These are phyloP conservation scores for Whitmania pigra DNA, from an alignment of 1,140 invertebrate genomes.

Conservation along the genomic window DNA sequence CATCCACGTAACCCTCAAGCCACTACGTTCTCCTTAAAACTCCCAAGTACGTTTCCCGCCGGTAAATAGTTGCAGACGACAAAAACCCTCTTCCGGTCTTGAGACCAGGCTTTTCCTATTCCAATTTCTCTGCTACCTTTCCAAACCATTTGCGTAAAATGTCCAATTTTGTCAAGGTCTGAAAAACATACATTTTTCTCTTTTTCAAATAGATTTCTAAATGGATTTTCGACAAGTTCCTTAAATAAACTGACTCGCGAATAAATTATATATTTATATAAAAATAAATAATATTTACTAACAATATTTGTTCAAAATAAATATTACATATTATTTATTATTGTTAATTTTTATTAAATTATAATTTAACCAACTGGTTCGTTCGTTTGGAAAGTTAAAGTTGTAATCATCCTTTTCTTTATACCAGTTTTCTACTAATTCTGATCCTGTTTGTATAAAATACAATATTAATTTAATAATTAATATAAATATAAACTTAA, in stretches of 20 bases:
- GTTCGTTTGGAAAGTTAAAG: not conserved
- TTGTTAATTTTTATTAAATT: too few species aligned
- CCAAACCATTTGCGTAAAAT: slow-evolving; percentile 51
- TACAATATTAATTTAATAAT: not conserved
- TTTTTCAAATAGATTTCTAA: too few species aligned
- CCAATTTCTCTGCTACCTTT: slow-evolving; percentile 58
- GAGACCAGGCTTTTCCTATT: slow-evolving; percentile 51
- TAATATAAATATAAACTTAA: too few species aligned
- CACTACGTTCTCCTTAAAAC: slow-evolving; percentile 57
- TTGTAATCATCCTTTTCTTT: not conserved
- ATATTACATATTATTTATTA: too few species aligned
- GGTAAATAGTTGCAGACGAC: slow-evolving; percentile 74
- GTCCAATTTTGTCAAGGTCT: slow-evolving; percentile 27
- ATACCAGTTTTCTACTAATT: not conserved
- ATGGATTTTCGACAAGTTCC: too few species aligned
- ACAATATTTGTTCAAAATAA: too few species aligned
- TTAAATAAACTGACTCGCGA: too few species aligned
- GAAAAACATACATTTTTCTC: not conserved
- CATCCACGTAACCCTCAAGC: too few species aligned
- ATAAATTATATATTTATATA: too few species aligned
- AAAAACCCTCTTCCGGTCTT: slow-evolving; percentile 54
- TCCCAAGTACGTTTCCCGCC: slow-evolving; percentile 62
- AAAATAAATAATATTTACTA: too few species aligned
- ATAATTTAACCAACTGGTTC: too few species aligned
- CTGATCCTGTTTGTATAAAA: not conserved